phyloP scores from a whole-genome alignment of 2,888 invertebrate genomes.

The Bombylius discolor region DNA sequence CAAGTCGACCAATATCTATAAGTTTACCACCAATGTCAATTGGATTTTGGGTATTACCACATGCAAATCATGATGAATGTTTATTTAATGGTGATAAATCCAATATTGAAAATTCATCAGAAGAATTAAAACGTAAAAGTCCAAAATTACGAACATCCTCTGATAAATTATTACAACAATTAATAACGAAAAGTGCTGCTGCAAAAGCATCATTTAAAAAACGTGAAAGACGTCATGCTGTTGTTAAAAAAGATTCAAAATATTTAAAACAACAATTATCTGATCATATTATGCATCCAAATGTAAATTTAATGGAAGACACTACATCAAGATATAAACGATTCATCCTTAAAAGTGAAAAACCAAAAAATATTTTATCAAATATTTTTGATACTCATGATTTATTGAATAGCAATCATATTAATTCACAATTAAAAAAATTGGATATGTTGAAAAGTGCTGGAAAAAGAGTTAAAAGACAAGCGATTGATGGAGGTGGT shows the following conservation, averaged over 20 bases:
- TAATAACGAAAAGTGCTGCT: constrained; percentile 8
- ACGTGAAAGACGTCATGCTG: background rate
- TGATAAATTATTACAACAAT: constrained; percentile 10
- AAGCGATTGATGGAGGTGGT: background rate
- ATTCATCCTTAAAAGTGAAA: constrained; percentile 3
- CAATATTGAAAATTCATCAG: background rate
- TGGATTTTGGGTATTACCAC: constrained; percentile 62
- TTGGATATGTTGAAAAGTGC: background rate
- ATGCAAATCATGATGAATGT: constrained; percentile 49
- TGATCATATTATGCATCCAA: background rate
- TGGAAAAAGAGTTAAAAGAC: background rate
- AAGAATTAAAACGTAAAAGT: background rate
- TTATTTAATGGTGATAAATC: background rate
- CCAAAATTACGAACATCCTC: constrained; percentile 8
- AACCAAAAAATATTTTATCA: background rate
- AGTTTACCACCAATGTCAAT: constrained; percentile 53
- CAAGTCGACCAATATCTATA: constrained; percentile 43
- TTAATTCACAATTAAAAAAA: background rate
- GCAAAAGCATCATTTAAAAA: background rate
- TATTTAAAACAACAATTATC: background rate
- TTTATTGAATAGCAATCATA: background rate
- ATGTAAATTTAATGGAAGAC: constrained; percentile 14
- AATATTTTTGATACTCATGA: background rate
- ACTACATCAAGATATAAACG: background rate
- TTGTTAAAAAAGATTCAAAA: constrained; percentile 7